Conservation (phyloP, 1,140 invertebrate species). For the Mamestra configurata region DNA sequence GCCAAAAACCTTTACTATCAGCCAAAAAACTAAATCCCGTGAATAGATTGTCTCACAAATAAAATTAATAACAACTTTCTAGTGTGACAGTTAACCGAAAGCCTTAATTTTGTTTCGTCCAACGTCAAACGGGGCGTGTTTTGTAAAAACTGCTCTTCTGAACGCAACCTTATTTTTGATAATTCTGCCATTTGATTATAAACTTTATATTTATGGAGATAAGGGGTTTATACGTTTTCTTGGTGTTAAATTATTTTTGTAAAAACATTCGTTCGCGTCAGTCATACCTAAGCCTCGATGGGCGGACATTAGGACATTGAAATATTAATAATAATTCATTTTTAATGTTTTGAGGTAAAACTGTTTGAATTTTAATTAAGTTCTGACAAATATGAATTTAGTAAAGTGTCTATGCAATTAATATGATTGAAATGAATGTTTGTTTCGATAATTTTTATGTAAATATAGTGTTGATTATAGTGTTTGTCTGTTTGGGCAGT, state of each 20-base stretch:
- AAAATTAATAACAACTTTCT: slow-evolving; percentile 67
- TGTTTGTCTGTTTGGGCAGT: background rate
- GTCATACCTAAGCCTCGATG: slow-evolving; percentile 40
- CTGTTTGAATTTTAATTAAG: slow-evolving; percentile 45
- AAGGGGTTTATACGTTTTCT: background rate
- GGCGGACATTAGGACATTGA: slow-evolving; percentile 50
- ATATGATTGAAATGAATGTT: slow-evolving; percentile 30
- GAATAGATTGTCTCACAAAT: slow-evolving; percentile 42
- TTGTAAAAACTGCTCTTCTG: slow-evolving; percentile 55
- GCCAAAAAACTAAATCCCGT: background rate
- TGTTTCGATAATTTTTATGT: slow-evolving; percentile 36
- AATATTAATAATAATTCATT: slow-evolving; percentile 52
- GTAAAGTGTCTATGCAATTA: slow-evolving; percentile 32
- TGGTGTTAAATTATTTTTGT: background rate
- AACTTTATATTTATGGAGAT: slow-evolving; percentile 14
- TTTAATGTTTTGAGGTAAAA: slow-evolving; percentile 52
- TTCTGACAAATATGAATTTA: slow-evolving; percentile 36
- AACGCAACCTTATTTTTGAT: slow-evolving; percentile 24
- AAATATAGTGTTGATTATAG: slow-evolving; percentile 41
- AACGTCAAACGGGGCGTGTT: slow-evolving; percentile 63
- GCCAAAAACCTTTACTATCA: background rate
- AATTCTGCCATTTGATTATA: slow-evolving; percentile 36
- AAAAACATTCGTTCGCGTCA: slow-evolving; percentile 34
- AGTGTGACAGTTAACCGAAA: slow-evolving; percentile 73
- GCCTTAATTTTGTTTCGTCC: slow-evolving; percentile 66